These are phyloP conservation scores for Adelphocoris suturalis DNA, from an alignment of 2,888 invertebrate genomes.

Conservation along the genomic window DNA sequence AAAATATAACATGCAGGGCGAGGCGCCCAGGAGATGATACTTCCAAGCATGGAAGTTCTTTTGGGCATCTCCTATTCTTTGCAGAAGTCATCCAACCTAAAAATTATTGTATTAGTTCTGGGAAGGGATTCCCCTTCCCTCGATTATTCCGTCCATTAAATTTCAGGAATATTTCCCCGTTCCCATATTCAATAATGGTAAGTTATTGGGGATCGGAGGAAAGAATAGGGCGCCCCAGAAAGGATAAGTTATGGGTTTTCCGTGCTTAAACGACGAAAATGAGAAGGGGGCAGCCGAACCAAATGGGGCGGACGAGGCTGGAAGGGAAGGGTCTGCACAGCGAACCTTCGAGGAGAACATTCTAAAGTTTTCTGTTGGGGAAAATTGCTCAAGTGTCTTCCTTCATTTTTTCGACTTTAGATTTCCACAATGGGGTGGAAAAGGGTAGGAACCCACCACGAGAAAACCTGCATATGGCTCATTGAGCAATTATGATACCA, in stretches of 20 bases:
- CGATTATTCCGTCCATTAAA: conserved; percentile 71
- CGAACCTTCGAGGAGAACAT: conserved; percentile 39
- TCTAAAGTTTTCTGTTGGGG: conserved; percentile 43
- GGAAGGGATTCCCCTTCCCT: conserved; percentile 16
- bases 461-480: conserved; percentile 36
- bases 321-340: neutral
- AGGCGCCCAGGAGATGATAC: no score
- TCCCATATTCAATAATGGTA: conserved; percentile 67
- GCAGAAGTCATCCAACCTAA: conserved; percentile 50
- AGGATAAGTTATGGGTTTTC: conserved; percentile 68
- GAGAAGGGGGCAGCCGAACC: neutral
- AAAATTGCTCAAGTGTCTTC: conserved; percentile 46
- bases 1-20: no score
- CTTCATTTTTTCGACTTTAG: neutral
- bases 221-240: conserved; percentile 55
- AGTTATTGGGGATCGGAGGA: conserved; percentile 51
- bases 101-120: conserved; percentile 67
- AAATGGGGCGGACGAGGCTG: neutral
- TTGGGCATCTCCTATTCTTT: conserved; percentile 5
- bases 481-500: conserved; percentile 64
- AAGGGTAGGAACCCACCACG: neutral
- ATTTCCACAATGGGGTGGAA: neutral
- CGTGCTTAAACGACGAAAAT: conserved; percentile 66
- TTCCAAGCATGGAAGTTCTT: no score
- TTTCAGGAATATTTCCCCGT: conserved; percentile 55